Evolutionary conservation across 2,113 vertebrate genomes (phyloP).

Genomic region (Phalacrocorax pelagicus): DNA sequence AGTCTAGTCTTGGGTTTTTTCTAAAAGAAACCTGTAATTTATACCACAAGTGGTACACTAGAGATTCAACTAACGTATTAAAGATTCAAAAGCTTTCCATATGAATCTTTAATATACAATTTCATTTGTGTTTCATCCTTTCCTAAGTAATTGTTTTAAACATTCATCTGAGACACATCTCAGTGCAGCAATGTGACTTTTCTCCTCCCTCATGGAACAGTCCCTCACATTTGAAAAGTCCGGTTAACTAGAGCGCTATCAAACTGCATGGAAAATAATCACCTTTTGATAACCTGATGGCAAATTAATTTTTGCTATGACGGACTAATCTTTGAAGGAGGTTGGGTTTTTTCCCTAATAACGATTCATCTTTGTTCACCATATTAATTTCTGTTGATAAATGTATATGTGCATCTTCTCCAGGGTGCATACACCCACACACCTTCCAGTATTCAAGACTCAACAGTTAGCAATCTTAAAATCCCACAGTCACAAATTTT

Average conservation of each 20-base stretch:
- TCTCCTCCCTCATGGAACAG: background rate
- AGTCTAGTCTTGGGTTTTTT: background rate
- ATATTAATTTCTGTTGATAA: background rate
- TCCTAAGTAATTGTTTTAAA: background rate
- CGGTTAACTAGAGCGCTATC: background rate
- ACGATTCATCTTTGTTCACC: background rate
- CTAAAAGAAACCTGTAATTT: background rate
- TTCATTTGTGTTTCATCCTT: background rate
- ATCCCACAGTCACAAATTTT: fast-evolving
- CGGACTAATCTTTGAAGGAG: background rate
- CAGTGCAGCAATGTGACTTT: background rate
- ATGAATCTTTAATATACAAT: background rate
- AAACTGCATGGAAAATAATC: background rate
- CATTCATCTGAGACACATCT: background rate
- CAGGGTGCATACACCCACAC: background rate
- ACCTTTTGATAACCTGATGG: background rate
- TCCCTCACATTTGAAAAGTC: background rate
- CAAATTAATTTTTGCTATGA: background rate
- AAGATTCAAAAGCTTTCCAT: background rate
- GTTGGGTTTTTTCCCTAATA: background rate
- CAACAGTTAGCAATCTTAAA: background rate
- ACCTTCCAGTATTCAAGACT: background rate
- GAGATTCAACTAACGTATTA: background rate
- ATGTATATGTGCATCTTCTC: background rate
- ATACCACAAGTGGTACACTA: background rate